phyloP scores from a whole-genome alignment of 1,140 invertebrate species.

The Medauroidea extradentata region DNA sequence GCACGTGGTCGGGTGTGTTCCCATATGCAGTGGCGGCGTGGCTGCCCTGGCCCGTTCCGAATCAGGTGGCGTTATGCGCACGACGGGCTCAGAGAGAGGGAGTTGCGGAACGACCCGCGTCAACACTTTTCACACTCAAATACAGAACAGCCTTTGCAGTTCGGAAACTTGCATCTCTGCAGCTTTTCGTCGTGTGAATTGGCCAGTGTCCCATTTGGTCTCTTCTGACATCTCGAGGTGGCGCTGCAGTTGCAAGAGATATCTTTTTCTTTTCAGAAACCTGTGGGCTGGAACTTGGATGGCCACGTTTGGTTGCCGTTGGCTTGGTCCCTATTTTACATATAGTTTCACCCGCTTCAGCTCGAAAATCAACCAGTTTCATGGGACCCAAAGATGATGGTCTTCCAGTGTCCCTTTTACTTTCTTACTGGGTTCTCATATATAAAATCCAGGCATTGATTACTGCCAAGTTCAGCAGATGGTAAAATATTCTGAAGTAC shows the following conservation, averaged over 20 bases:
- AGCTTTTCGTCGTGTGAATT: slow-evolving; percentile 13
- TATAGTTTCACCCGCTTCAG: background rate
- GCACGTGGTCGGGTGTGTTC: too few relatives aligned
- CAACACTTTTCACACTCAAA: slow-evolving; percentile 30
- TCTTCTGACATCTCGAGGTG: background rate
- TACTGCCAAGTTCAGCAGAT: slow-evolving; percentile 40
- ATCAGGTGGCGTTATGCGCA: too few relatives aligned
- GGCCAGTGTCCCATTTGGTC: slow-evolving; percentile 4
- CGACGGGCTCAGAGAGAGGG: too few relatives aligned
- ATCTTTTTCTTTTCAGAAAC: background rate
- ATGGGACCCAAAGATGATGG: slow-evolving; percentile 1
- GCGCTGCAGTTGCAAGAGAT: background rate
- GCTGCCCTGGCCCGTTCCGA: too few relatives aligned
- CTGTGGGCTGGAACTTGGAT: background rate
- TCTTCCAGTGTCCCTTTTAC: background rate
- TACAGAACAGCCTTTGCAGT: slow-evolving; percentile 30
- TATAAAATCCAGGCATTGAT: slow-evolving; percentile 32
- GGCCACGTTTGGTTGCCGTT: background rate
- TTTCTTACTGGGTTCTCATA: slow-evolving; percentile 7
- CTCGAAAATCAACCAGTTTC: slow-evolving; percentile 37
- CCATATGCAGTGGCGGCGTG: too few relatives aligned
- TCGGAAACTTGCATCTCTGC: slow-evolving; percentile 28
- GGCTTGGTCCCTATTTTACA: background rate
- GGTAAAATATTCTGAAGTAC: slow-evolving; percentile 43
- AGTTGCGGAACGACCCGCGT: too few relatives aligned